A percentile compares a stretch with the other conserved stretches of the same genome.
Evolutionary conservation across 2,113 vertebrate species (phyloP).

Genomic region (Proteles cristata): DNA sequence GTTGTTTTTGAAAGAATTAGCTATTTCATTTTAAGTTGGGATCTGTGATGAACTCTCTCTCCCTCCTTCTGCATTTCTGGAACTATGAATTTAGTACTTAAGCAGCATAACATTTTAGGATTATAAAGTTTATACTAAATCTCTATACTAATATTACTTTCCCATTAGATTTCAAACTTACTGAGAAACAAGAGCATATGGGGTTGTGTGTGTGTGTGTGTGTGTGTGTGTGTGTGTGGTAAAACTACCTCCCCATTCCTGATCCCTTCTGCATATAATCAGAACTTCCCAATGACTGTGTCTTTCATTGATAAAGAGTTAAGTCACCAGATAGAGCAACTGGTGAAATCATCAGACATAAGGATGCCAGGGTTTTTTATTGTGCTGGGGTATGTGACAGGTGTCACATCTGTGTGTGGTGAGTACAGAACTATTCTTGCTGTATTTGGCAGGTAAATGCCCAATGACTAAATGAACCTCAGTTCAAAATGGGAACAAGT

Average conservation of each 20-base stretch:
- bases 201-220: no score
- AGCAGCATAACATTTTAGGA: background rate
- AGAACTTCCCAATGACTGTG: background rate
- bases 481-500: background rate
- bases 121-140: background rate
- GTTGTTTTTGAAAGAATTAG: background rate
- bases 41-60: background rate
- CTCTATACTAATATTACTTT: background rate
- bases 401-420: no score
- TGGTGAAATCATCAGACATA: background rate
- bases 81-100: background rate
- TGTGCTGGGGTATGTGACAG: background rate
- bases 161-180: background rate
- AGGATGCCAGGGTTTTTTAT: background rate
- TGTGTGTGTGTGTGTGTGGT: no score
- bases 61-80: background rate
- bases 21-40: background rate
- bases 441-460: background rate
- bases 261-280: background rate
- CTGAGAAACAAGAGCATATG: background rate
- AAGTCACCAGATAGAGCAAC: background rate
- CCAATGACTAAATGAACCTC: background rate
- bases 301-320: slow-evolving; percentile 1
- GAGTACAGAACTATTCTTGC: background rate
- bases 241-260: background rate